Evolutionary conservation across 2,888 invertebrate species (phyloP).

Genomic region (Patella pellucida): DNA sequence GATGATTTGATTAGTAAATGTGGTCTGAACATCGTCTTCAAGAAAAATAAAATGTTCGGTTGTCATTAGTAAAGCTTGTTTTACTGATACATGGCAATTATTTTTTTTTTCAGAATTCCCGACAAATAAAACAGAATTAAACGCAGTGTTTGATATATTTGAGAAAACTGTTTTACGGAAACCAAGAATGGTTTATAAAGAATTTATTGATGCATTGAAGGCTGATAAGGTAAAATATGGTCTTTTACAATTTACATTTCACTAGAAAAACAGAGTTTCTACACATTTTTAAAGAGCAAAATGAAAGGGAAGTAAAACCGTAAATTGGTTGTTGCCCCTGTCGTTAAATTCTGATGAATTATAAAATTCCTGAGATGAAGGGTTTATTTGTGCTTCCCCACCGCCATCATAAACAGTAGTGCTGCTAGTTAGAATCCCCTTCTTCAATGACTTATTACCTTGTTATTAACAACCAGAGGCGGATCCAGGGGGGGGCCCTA

Average conservation of each 20-base stretch:
- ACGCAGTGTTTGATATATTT: conserved; percentile 71
- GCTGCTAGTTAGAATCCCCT: neutral
- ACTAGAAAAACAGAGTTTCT: too few relatives aligned
- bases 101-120: conserved; percentile 63
- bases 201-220: conserved; percentile 69
- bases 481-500: too few relatives aligned
- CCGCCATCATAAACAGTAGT: too few relatives aligned
- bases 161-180: conserved; percentile 54
- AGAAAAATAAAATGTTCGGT: neutral
- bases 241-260: too few relatives aligned
- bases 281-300: too few relatives aligned
- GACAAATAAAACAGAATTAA: conserved; percentile 67
- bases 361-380: too few relatives aligned
- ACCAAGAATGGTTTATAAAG: conserved; percentile 66
- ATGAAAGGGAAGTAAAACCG: too few relatives aligned
- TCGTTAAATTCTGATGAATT: too few relatives aligned
- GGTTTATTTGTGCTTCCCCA: too few relatives aligned
- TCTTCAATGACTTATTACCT: conserved; percentile 3
- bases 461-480: neutral
- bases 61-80: neutral
- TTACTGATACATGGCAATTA: neutral
- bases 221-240: conserved; percentile 59
- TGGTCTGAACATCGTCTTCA: neutral
- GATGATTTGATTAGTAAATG: neutral
- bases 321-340: too few relatives aligned